Conservation (phyloP, 2,113 vertebrate genomes). For the Antechinus flavipes region DNA sequence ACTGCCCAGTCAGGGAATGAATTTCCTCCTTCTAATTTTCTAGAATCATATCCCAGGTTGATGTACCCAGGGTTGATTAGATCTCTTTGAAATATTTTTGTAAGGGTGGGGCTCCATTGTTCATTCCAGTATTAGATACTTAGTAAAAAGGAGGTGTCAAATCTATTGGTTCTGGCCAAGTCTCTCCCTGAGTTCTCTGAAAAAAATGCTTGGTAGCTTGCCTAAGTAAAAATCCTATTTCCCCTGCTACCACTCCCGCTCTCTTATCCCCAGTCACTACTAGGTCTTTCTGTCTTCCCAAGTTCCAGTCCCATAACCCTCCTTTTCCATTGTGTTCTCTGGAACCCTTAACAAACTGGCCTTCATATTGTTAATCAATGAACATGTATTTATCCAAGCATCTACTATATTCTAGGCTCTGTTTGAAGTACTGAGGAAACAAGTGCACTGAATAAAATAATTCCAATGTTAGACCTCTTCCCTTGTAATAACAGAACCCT, state of each 20-base stretch:
- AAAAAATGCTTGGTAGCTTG: not conserved
- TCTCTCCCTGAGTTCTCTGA: not conserved
- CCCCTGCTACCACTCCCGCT: not conserved
- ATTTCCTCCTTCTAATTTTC: not conserved
- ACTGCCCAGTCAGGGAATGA: not conserved
- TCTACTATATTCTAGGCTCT: slow-evolving; percentile 5
- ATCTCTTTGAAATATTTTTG: not conserved
- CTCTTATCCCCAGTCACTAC: not conserved
- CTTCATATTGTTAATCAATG: not conserved
- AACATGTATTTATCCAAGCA: not conserved
- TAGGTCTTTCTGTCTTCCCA: not conserved
- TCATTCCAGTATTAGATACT: not conserved
- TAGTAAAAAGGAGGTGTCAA: not conserved
- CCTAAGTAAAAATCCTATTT: not conserved
- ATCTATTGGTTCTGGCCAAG: not conserved
- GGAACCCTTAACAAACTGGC: not conserved
- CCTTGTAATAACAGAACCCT: not conserved
- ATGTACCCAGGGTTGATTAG: not conserved
- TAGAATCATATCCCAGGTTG: not conserved
- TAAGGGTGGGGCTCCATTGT: not conserved
- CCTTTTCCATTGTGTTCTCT: not conserved
- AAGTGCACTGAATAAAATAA: not conserved
- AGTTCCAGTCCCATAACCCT: not conserved
- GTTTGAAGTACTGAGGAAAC: not conserved
- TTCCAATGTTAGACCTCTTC: not conserved